These are phyloP conservation scores for Strigops habroptila DNA, from an alignment of 2,113 vertebrate species.

Conservation along the genomic window DNA sequence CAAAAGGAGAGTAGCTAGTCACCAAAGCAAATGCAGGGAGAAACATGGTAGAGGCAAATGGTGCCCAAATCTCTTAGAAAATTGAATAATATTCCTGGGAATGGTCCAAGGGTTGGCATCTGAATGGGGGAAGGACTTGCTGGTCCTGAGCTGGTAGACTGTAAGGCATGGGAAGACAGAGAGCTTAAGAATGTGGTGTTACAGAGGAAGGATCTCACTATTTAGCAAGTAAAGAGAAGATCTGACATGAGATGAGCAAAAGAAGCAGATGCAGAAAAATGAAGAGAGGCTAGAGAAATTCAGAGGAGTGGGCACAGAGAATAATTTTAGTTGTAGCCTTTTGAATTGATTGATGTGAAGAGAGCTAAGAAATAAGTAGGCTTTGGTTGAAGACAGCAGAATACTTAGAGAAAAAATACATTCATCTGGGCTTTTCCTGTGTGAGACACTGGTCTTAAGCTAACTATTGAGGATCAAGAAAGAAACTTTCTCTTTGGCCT, in stretches of 20 bases:
- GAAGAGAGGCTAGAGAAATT: background rate
- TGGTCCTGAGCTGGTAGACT: slow-evolving; percentile 1
- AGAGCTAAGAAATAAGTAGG: background rate
- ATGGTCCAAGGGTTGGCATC: background rate
- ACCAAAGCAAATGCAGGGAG: background rate
- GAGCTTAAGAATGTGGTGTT: background rate
- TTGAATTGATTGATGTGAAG: background rate
- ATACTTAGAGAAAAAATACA: background rate
- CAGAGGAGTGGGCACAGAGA: background rate
- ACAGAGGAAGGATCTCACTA: background rate
- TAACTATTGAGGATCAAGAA: background rate
- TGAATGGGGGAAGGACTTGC: background rate
- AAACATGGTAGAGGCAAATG: background rate
- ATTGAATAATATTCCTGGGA: background rate
- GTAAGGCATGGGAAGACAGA: background rate
- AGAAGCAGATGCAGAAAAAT: background rate
- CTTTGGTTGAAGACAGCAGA: background rate
- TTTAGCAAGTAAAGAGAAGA: background rate
- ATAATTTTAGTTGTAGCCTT: slow-evolving; percentile 18
- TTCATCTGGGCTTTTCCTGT: background rate
- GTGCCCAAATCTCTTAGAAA: background rate
- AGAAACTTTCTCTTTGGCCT: background rate
- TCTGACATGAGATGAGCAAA: background rate
- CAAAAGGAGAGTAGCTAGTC: background rate
- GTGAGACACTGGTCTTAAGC: background rate